Percentiles rank a stretch among this genome's conserved stretches.
These are phyloP conservation scores for Hypolimnas misippus DNA, from an alignment of 2,888 invertebrate genomes.

Conservation along the genomic window DNA sequence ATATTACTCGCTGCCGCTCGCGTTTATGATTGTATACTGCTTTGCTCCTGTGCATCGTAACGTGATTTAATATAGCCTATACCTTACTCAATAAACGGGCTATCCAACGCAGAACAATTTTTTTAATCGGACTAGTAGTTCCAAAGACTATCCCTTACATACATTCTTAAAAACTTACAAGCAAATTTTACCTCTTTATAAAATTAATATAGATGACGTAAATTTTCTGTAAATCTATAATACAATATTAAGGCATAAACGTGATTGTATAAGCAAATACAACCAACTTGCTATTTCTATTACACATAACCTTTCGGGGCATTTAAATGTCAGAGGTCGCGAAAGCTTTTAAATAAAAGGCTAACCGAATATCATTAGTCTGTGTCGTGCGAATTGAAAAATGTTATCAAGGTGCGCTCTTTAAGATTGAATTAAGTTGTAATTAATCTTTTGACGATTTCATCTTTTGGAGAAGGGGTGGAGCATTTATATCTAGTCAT, in stretches of 20 bases:
- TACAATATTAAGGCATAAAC: not conserved
- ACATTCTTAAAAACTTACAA: no score
- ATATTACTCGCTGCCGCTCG: no score
- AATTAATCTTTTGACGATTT: constrained; percentile 23
- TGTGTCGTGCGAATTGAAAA: constrained; percentile 33
- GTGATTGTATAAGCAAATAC: not conserved
- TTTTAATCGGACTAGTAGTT: no score
- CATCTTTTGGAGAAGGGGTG: not conserved
- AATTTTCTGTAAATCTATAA: no score
- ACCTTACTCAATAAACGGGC: no score
- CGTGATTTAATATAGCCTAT: no score
- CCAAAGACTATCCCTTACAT: no score
- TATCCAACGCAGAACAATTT: no score
- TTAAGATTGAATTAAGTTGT: constrained; percentile 19
- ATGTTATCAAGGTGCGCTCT: constrained; percentile 16
- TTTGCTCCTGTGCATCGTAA: no score
- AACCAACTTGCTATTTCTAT: not conserved
- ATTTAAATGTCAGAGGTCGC: constrained; percentile 26
- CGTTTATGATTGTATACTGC: no score
- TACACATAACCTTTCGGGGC: constrained; percentile 24
- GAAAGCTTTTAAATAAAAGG: constrained; percentile 29
- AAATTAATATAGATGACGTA: no score
- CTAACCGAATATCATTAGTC: constrained; percentile 30
- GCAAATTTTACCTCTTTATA: no score
- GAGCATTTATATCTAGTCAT: not conserved